Evolutionary conservation across 2,797 vertebrate species (phyloP), one percentile per base, ranked within the genome.

Genomic region (Chelon auratus): DNA sequence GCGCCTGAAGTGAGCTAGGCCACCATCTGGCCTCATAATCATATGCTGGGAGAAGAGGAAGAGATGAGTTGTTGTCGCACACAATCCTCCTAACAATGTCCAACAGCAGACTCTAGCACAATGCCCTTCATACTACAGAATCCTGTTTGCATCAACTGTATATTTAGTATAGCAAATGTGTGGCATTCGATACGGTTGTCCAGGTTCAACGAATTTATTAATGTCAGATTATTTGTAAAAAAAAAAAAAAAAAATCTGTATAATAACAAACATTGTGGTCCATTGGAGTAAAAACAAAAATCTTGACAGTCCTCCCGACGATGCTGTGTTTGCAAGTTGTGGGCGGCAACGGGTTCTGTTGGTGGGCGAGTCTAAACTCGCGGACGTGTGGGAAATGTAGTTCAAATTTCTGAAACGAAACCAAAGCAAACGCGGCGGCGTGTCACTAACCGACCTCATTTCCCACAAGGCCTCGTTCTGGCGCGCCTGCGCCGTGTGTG

Each of bases 21-120:
- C 73, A 80, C 87, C 91, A 92, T 93, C 89, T 93, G 91, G 84
- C 72, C 79, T 88, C 76, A 89, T 87, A 88, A 89, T 89, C 70
- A 90, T 91, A 82, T 80, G 72, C 77, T 83, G 77, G 40, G 53
- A 75, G 53, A 79, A 47, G 26, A 79, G 62, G 63, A 62, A 30
- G 33, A 77, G 68, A 62, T 59, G 12, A 50, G 80, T 76, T 78
- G 81, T 80, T 82, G 75, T 52, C 33, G 12, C 66, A 50, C 37
- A 48, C 62, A 72, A 54, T 52, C 36, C 61, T 18, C 8, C 20
- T 65, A 39, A 22, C 62, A 9, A 45, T 6, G 30, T 33, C 30
- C 30, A 61, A 54, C 61, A 54, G 20, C 9, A 70, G 18, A 60
- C 17, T 55, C 11, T 1, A 52, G 18, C 53, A 50, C 47, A 30